These are phyloP conservation scores for Stenopsyche tienmushanensis DNA, from an alignment of 1,140 invertebrate species.

Conservation along the genomic window DNA sequence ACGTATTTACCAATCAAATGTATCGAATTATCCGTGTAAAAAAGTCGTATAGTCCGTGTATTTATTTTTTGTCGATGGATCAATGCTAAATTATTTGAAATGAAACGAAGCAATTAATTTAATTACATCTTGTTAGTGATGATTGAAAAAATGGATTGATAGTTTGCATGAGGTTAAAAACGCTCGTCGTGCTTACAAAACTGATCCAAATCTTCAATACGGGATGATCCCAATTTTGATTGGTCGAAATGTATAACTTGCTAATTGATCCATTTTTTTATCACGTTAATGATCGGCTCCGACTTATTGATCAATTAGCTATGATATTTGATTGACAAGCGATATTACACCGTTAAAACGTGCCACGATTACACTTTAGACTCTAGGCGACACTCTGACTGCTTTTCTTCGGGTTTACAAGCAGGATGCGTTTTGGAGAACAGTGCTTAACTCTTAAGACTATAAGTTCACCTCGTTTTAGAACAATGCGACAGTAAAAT, in stretches of 20 bases:
- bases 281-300: no score
- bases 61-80: background rate
- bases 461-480: background rate
- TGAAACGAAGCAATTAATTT: background rate
- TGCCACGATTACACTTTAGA: no score
- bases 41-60: background rate
- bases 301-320: no score
- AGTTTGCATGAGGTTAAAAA: no score
- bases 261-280: no score
- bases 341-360: no score
- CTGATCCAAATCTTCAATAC: no score
- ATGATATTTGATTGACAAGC: no score
- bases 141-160: background rate
- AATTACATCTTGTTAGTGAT: background rate
- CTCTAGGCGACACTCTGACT: no score
- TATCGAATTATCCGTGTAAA: background rate
- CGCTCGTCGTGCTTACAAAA: no score
- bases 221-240: no score
- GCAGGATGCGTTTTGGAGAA: slow-evolving; percentile 8
- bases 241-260: no score
- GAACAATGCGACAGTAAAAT: slow-evolving; percentile 11
- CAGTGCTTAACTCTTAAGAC: slow-evolving; percentile 15
- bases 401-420: background rate
- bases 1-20: background rate
- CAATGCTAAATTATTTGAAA: background rate